Percentiles rank a stretch among this genome's conserved stretches.
Evolutionary conservation across 2,888 invertebrate species (phyloP).

Genomic region (Phortica okadai): DNA sequence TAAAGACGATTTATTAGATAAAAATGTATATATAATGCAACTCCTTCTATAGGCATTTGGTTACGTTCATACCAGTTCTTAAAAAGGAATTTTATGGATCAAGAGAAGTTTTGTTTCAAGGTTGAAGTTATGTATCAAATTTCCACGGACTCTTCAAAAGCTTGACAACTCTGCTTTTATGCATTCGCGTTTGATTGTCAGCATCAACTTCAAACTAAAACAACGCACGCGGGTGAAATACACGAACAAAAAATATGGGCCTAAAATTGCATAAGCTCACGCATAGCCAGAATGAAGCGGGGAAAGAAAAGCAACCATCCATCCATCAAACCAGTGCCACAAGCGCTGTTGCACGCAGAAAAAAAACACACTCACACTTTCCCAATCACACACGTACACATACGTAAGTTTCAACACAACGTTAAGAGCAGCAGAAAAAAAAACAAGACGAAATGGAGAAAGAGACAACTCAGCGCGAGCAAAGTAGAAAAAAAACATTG

Average conservation of each 20-base stretch:
- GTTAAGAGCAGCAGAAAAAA: background rate
- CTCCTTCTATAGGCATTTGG: background rate
- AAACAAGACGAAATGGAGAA: background rate
- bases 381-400: constrained; percentile 16
- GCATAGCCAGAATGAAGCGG: background rate
- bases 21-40: no score
- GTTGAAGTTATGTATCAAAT: no score
- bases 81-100: no score
- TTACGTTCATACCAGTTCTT: background rate
- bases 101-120: no score
- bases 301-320: background rate
- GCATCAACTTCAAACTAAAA: constrained; percentile 15
- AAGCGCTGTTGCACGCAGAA: constrained; percentile 16
- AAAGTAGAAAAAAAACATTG: constrained; percentile 51
- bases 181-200: background rate
- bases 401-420: background rate
- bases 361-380: background rate
- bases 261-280: constrained; percentile 28
- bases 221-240: background rate
- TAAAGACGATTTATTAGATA: no score
- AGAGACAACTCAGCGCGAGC: background rate
- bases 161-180: constrained; percentile 15
- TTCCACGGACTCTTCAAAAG: background rate
- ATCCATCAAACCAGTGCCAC: background rate
- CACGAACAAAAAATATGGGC: constrained; percentile 20